A percentile compares a stretch with the other conserved stretches of the same genome.
These are phyloP conservation scores for Diplogasteroides magnus DNA, from an alignment of 1,140 invertebrate species.

Conservation along the genomic window DNA sequence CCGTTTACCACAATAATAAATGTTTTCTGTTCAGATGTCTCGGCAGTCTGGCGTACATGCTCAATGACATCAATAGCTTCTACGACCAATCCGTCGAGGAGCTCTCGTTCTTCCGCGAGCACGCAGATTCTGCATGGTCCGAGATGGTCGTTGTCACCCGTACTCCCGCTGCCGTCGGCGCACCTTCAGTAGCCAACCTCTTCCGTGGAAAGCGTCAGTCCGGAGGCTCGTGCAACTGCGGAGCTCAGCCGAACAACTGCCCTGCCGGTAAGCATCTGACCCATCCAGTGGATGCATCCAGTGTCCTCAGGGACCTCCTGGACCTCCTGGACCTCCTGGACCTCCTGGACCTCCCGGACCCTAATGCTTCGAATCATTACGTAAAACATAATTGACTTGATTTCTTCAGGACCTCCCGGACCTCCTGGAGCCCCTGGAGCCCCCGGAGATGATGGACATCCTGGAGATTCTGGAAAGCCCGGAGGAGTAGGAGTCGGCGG, in stretches of 20 bases:
- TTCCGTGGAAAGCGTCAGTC: not conserved
- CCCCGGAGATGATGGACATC: not conserved
- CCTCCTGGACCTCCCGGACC: not conserved
- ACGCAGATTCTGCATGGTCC: not conserved
- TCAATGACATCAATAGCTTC: not conserved
- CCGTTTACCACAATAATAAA: not conserved
- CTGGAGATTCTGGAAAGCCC: not conserved
- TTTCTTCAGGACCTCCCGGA: not conserved
- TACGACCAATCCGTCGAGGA: not conserved
- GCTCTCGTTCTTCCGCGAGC: not conserved
- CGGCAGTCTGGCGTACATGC: not conserved
- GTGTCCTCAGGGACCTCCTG: not conserved
- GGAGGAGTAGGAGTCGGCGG: not conserved
- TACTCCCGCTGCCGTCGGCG: not conserved
- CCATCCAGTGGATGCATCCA: slow-evolving; percentile 1
- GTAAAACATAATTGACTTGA: no score
- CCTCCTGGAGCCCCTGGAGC: not conserved
- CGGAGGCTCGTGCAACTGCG: not conserved
- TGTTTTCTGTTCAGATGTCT: not conserved
- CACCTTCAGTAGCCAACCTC: not conserved
- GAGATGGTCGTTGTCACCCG: not conserved
- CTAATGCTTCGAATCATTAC: no score
- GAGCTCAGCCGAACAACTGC: not conserved
- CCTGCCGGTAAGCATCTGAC: no score
- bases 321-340: not conserved